Evolutionary conservation across 2,113 vertebrate species (phyloP).

Genomic region (Nesoenas mayeri): DNA sequence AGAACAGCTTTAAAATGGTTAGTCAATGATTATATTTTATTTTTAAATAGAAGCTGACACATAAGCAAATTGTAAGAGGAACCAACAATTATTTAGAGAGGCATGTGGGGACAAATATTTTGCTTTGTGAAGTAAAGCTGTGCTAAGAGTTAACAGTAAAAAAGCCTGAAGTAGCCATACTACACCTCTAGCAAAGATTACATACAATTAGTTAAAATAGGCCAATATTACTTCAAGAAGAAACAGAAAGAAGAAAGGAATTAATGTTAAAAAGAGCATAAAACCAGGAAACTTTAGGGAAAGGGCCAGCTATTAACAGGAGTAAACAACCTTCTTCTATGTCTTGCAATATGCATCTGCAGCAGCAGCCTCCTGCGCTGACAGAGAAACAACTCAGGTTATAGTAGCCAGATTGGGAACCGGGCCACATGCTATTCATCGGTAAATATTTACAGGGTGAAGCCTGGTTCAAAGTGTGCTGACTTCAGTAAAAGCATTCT

Average conservation of each 20-base stretch:
- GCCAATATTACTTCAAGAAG: background rate
- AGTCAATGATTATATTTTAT: conserved; percentile 55
- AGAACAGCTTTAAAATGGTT: conserved; percentile 49
- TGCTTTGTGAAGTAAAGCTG: background rate
- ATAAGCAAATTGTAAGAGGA: conserved; percentile 33
- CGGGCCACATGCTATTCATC: background rate
- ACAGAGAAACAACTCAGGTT: background rate
- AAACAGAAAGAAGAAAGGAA: background rate
- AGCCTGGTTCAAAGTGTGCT: background rate
- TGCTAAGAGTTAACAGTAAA: background rate
- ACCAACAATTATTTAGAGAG: background rate
- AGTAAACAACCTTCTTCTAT: background rate
- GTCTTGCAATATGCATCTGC: background rate
- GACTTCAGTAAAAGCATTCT: background rate
- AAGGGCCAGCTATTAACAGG: background rate
- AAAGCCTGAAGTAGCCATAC: background rate
- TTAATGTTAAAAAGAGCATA: background rate
- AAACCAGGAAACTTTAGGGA: background rate
- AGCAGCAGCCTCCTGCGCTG: background rate
- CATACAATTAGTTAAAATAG: background rate
- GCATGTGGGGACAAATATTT: background rate
- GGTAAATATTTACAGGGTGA: conserved; percentile 15
- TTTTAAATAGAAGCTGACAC: conserved; percentile 43
- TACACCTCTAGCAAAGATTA: background rate
- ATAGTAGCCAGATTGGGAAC: background rate